Conservation (phyloP, 2,797 vertebrate species). For the Odontamblyopus rebecca region DNA sequence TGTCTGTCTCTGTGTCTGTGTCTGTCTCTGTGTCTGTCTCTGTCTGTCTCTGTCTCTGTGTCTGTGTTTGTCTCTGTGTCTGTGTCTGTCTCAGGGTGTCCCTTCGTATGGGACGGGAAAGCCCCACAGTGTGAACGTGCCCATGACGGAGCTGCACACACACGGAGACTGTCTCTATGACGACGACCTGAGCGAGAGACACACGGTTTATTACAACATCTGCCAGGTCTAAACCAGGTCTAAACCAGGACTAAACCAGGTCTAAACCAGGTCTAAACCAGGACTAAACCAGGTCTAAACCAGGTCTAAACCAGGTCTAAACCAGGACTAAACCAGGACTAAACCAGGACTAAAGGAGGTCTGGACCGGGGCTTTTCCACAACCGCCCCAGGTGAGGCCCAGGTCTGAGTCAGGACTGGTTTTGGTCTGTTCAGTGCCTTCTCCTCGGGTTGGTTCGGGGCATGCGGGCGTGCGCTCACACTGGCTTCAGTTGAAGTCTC, state of each 20-base stretch:
- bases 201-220: conserved; percentile 83
- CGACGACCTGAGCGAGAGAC: conserved; percentile 58
- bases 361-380: not conserved
- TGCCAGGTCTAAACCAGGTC: conserved; percentile 79
- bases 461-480: not conserved
- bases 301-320: conserved; percentile 73
- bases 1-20: not conserved
- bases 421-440: no score
- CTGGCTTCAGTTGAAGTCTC: conserved; percentile 9
- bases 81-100: conserved; percentile 37
- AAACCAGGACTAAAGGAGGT: conserved; percentile 26
- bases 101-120: conserved; percentile 63
- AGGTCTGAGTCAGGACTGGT: no score
- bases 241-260: not conserved
- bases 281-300: not conserved
- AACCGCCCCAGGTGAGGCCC: no score
- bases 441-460: not conserved
- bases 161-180: conserved; percentile 72
- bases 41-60: not conserved
- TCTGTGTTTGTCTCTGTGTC: not conserved
- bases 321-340: conserved; percentile 70
- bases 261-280: not conserved
- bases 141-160: conserved; percentile 68
- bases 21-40: not conserved
- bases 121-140: conserved; percentile 55